Conservation (phyloP, 2,888 invertebrate genomes). For the Choreutis nemorana region DNA sequence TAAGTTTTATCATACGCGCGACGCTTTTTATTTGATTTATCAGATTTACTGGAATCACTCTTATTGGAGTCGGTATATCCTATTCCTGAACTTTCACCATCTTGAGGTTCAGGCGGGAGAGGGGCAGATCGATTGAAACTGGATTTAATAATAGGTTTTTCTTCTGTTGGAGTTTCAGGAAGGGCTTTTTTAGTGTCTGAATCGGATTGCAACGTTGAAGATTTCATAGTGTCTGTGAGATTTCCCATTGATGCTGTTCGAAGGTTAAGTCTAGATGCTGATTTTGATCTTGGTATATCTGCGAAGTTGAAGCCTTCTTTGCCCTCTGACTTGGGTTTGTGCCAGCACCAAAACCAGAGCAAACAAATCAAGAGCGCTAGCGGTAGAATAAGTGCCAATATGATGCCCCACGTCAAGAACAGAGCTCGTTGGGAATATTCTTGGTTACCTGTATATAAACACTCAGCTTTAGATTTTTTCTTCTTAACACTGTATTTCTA, state of each 20-base stretch:
- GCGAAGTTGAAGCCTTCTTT: slow-evolving; percentile 64
- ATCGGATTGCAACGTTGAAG: slow-evolving; percentile 42
- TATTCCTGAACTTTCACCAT: slow-evolving; percentile 57
- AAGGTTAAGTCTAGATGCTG: slow-evolving; percentile 66
- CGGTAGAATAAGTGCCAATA: slow-evolving; percentile 76
- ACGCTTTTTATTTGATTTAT: slow-evolving; percentile 70
- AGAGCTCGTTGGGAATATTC: slow-evolving; percentile 75
- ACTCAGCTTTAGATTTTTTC: slow-evolving; percentile 4
- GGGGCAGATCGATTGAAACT: slow-evolving; percentile 35
- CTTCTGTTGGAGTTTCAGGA: slow-evolving; percentile 44
- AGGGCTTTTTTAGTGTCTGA: slow-evolving; percentile 40
- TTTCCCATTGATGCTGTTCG: slow-evolving; percentile 61
- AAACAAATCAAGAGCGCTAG: slow-evolving; percentile 68
- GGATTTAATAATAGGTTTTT: slow-evolving; percentile 27
- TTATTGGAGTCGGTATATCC: slow-evolving; percentile 62
- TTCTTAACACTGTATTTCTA: no score
- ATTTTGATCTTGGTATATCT: slow-evolving; percentile 65
- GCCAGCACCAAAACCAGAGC: slow-evolving; percentile 69
- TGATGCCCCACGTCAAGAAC: slow-evolving; percentile 77
- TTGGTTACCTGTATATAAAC: slow-evolving; percentile 66
- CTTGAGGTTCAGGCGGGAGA: slow-evolving; percentile 31
- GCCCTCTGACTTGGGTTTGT: slow-evolving; percentile 66
- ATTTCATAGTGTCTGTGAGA: slow-evolving; percentile 56
- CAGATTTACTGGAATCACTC: slow-evolving; percentile 58
- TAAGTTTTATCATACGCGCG: slow-evolving; percentile 84